Evolutionary conservation across 2,797 vertebrate genomes (phyloP).

Genomic region (Artibeus jamaicensis): DNA sequence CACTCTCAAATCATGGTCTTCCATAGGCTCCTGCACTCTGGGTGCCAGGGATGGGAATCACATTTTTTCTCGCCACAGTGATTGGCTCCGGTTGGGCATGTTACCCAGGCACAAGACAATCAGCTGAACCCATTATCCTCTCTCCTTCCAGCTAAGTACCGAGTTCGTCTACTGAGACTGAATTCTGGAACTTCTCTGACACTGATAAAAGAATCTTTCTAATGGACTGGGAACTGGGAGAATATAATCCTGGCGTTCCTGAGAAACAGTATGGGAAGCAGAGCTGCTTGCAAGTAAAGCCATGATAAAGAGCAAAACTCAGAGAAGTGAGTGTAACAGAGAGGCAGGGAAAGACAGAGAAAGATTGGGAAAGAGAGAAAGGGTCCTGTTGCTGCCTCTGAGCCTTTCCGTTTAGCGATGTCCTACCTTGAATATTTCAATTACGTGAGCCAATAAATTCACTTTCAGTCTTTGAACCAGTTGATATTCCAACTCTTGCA

Average conservation of each 20-base stretch:
- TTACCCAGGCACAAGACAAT: not conserved
- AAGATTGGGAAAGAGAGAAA: too few species aligned
- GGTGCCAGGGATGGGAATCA: not conserved
- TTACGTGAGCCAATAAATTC: not conserved
- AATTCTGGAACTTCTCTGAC: not conserved
- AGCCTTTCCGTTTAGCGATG: not conserved
- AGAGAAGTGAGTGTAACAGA: not conserved
- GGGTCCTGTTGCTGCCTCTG: not conserved
- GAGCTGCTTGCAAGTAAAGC: not conserved
- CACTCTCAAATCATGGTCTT: not conserved
- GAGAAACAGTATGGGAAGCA: not conserved
- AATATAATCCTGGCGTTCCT: not conserved
- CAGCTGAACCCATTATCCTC: not conserved
- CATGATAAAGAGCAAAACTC: not conserved
- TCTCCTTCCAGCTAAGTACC: not conserved
- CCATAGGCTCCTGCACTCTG: not conserved
- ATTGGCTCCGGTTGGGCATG: not conserved
- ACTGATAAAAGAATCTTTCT: not conserved
- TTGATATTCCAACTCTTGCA: not conserved
- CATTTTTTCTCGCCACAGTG: not conserved
- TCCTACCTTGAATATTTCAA: not conserved
- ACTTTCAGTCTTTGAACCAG: not conserved
- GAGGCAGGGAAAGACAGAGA: not conserved
- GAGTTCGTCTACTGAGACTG: not conserved
- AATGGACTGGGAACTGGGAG: not conserved